Evolutionary conservation across 2,113 vertebrate genomes (phyloP), one percentile per base, ranked within the genome.

Genomic region (Nothobranchius furzeri): DNA sequence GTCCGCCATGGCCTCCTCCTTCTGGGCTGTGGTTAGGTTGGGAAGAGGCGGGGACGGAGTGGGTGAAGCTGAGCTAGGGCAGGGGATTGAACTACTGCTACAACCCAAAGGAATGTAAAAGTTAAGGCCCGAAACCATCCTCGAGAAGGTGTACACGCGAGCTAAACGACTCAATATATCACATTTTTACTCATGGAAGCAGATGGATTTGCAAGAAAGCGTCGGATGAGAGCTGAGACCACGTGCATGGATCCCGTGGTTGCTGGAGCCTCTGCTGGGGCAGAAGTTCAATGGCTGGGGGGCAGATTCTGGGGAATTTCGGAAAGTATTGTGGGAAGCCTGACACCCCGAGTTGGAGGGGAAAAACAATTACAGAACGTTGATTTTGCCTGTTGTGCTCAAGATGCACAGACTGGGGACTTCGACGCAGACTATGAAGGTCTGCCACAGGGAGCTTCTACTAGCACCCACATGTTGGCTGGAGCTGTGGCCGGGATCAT

Each of bases 381-480:
- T 54, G 85, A 83, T 7, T 74, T 62, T 8, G 58, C 66, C 63
- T 56, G 87, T 9, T 52, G 10, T 36, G 68, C 75, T 36, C 72
- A 82, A 4, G 85, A 85, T 58, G 78, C 76, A 56, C 85, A 83
- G 12, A 25, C 67, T 11, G 85, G 85, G 46, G 94, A 94, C 68
- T 92, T 88, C 25, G 88, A 90, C 53, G 81, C 81, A 4, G 96
- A 98, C 90, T 98, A 98, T 88, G 97, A 98, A 86, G 94, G 93
- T 68, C 85, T 98, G 81, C 96, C 97, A 48, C 95, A 94, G 76
- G 96, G 96, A 78, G 95, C 95, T 14, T 95, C 95, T 81, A 96
- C 95, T 73, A 95, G 95, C 88, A 97, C 97, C 78, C 95, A 98
- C 95, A 98, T 98, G 97, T 89, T 96, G 84, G 97, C 97, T 17